Evolutionary conservation across 2,797 vertebrate species (phyloP).

Genomic region (Pelodytes ibericus): DNA sequence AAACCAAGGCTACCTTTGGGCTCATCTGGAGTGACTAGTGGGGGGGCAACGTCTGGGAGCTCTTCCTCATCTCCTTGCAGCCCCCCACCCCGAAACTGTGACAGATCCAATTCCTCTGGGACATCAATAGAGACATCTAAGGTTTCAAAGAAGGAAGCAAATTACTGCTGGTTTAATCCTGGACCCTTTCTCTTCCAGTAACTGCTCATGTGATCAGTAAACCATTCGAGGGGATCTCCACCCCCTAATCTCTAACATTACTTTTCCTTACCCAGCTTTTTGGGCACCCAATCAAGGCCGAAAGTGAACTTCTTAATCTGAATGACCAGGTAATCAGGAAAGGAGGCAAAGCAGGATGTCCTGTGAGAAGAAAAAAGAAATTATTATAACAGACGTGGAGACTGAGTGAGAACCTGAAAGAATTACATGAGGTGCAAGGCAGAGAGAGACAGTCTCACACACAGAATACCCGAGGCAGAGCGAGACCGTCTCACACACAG

Average conservation of each 20-base stretch:
- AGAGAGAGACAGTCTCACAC: too few species aligned
- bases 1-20: constrained; percentile 99
- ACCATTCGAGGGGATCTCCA: not conserved
- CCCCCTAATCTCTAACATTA: not conserved
- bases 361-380: constrained; percentile 69
- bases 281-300: constrained; percentile 97
- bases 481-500: too few species aligned
- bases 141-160: constrained; percentile 23
- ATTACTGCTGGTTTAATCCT: not conserved
- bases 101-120: constrained; percentile 93
- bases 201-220: too few species aligned
- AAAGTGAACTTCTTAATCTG: constrained; percentile 99
- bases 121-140: constrained; percentile 97
- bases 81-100: constrained; percentile 83
- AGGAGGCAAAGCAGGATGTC: constrained; percentile 97
- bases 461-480: too few species aligned
- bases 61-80: constrained; percentile 96
- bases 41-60: constrained; percentile 95
- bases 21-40: constrained; percentile 98
- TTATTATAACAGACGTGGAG: too few species aligned
- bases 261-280: constrained; percentile 89
- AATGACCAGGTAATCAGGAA: constrained; percentile 97
- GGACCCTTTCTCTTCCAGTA: too few species aligned
- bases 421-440: too few species aligned
- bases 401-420: too few species aligned